Conservation (phyloP, 2,113 vertebrate species). For the Candoia aspera region DNA sequence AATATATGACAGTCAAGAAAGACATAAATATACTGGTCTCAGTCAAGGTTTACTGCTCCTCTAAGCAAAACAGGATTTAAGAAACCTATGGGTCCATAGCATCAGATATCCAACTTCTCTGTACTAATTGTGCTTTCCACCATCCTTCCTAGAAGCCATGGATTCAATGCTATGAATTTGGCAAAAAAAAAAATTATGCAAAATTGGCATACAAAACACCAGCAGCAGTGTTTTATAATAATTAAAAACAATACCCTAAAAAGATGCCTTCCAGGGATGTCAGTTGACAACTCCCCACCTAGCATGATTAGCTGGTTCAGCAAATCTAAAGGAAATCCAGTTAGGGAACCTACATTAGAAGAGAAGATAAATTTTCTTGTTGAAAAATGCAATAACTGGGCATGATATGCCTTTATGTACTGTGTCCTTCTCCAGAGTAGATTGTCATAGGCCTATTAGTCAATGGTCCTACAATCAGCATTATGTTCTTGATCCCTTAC, state of each 20-base stretch:
- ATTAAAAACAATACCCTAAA: too few relatives aligned
- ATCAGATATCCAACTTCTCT: neutral
- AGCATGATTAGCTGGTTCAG: too few relatives aligned
- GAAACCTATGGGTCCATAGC: neutral
- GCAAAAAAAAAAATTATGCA: neutral
- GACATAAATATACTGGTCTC: neutral
- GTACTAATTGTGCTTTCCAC: neutral
- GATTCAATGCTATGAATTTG: neutral
- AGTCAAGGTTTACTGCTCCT: neutral
- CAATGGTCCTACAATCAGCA: too few relatives aligned
- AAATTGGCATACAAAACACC: neutral
- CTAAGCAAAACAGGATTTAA: neutral
- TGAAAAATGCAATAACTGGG: neutral
- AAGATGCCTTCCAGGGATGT: too few relatives aligned
- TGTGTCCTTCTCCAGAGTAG: neutral
- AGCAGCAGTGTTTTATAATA: neutral
- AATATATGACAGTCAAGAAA: constrained; percentile 6
- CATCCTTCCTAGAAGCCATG: neutral
- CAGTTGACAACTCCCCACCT: too few relatives aligned
- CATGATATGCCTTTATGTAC: too few relatives aligned
- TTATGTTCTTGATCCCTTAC: neutral
- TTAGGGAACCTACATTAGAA: too few relatives aligned
- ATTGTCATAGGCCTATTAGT: neutral
- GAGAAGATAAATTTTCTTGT: too few relatives aligned
- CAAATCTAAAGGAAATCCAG: too few relatives aligned